A percentile compares a stretch with the other conserved stretches of the same genome.
Evolutionary conservation across 2,888 invertebrate genomes (phyloP).

Genomic region (Cancer borealis): DNA sequence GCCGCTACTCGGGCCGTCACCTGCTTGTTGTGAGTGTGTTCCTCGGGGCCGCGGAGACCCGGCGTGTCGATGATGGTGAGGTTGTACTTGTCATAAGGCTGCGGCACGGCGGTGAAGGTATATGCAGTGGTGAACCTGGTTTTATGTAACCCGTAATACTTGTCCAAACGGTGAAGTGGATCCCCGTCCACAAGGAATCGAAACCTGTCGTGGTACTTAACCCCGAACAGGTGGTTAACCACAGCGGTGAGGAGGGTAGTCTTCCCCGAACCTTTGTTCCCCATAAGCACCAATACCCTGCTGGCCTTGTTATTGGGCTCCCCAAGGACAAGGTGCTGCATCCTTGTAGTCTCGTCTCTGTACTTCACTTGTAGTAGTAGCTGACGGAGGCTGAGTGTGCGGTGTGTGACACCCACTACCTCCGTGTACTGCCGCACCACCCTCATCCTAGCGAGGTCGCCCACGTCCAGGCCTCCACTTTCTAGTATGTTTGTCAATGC

Average conservation of each 20-base stretch:
- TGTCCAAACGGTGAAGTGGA: constrained; percentile 38
- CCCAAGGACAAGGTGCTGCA: constrained; percentile 29
- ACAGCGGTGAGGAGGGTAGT: constrained; percentile 59
- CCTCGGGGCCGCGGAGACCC: constrained; percentile 43
- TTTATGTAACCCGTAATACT: not conserved
- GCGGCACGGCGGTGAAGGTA: constrained; percentile 53
- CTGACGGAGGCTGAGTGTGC: constrained; percentile 50
- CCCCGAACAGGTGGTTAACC: constrained; percentile 56
- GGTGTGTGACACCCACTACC: constrained; percentile 9
- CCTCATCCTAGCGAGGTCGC: constrained; percentile 49
- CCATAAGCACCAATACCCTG: constrained; percentile 48
- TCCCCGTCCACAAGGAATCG: constrained; percentile 56
- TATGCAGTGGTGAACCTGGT: constrained; percentile 60
- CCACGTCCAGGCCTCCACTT: constrained; percentile 13
- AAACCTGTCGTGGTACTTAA: constrained; percentile 64
- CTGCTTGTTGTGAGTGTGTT: constrained; percentile 52
- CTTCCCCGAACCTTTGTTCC: constrained; percentile 57
- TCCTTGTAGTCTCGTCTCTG: constrained; percentile 43
- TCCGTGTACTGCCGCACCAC: constrained; percentile 58
- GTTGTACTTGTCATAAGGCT: constrained; percentile 33
- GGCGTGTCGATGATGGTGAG: constrained; percentile 53
- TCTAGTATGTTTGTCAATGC: not conserved
- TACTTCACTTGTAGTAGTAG: constrained; percentile 18
- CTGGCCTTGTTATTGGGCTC: constrained; percentile 47
- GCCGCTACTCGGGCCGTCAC: not conserved